A percentile compares a stretch with the other conserved stretches of the same genome.
Evolutionary conservation across 2,888 invertebrate species (phyloP).

Genomic region (Torymus aiolomorphi): DNA sequence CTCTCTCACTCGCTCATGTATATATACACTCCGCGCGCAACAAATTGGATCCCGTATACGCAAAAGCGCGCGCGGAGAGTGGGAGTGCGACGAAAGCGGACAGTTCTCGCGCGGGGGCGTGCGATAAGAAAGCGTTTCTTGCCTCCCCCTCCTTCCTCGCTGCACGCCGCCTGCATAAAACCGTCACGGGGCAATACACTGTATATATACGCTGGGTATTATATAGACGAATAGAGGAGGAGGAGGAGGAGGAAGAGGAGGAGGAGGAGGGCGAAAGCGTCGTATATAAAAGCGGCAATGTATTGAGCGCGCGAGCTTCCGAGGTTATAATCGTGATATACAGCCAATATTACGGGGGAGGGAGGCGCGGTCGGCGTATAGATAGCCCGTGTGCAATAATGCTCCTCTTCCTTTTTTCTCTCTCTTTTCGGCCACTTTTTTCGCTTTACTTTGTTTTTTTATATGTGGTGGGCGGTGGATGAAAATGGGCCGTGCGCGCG

Average conservation of each 20-base stretch:
- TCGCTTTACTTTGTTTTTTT: no score
- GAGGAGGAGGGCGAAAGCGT: conserved; percentile 4
- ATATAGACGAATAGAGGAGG: background rate
- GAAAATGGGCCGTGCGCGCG: no score
- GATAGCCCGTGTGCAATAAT: conserved; percentile 54
- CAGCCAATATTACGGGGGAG: conserved; percentile 67
- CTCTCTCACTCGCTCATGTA: no score
- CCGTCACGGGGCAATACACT: conserved; percentile 1
- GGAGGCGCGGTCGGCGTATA: conserved; percentile 52
- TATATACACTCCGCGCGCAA: background rate
- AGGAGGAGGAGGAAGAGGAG: background rate
- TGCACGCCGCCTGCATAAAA: conserved; percentile 20
- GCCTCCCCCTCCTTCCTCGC: background rate
- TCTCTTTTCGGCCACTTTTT: no score
- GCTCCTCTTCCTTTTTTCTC: background rate
- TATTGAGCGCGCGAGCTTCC: conserved; percentile 19
- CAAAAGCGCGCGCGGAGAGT: background rate
- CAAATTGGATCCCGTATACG: conserved; percentile 21
- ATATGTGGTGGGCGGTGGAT: no score
- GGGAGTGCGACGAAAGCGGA: background rate
- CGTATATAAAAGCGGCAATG: conserved; percentile 31
- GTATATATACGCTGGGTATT: background rate
- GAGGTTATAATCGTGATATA: conserved; percentile 70
- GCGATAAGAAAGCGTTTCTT: conserved; percentile 22
- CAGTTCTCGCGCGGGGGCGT: background rate